Evolutionary conservation across 1,140 invertebrate genomes (phyloP), one percentile per base, ranked within the genome.

Genomic region (Sinonovacula constricta): DNA sequence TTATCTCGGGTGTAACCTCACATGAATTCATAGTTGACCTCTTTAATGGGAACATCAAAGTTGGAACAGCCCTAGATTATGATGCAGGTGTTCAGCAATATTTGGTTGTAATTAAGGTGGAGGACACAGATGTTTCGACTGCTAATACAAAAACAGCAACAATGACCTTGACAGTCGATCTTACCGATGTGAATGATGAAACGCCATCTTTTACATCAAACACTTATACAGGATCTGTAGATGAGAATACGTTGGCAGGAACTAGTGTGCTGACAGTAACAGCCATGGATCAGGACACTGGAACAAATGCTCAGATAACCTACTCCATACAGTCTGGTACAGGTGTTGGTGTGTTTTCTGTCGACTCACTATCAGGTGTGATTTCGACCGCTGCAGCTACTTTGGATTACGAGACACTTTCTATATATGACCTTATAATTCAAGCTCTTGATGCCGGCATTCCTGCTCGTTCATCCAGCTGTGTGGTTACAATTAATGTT

Each of bases 101-200:
- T 68, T 70, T n/a, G 14, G 59, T 86, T 1, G 51, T 33, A 10
- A 69, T 83, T 5, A 28, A 71, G 49, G 79, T 63, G 14, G 34
- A 63, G 30, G 84, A 87, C 30, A 80, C 74, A 0, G 76, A 71
- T 15, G 79, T 39, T 4, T 72, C 70, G 56, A 62, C 14, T 26
- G 34, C 30, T 28, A 76, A 71, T 57, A 78, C 67, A 53, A 36
- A 54, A 51, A 78, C 80, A 4, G 65, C 68, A 15, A 85, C 82
- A 14, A 62, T 79, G 33, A 80, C 76, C 12, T 49, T 87, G 22
- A 79, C 75, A 10, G 67, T 90, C 12, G 34, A 54, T 22, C 51
- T 89, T 14, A 57, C 53, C 95, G 97, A 99, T 89, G 92, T 97
- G 24, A 98, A 99, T 89, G 97, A 99, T 92, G 68, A 84, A 75